These are phyloP conservation scores for Aurelia aurita DNA, from an alignment of 30 jellyfish, hydroid and myxozoan genomes.

Conservation along the genomic window DNA sequence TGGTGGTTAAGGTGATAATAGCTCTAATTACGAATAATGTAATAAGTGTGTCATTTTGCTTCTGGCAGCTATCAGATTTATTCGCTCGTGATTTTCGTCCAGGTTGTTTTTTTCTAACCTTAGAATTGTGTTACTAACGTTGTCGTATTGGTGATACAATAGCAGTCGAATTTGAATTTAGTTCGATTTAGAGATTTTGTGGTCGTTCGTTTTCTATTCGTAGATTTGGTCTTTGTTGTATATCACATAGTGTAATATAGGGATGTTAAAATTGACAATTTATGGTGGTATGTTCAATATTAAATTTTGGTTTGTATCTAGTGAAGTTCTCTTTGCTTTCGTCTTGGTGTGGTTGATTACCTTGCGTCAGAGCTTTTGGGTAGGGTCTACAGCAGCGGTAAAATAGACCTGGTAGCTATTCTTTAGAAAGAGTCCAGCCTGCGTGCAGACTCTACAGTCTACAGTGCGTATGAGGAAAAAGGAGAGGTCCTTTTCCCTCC, in stretches of 20 bases:
- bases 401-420: too few relatives aligned
- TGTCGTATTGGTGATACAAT: constrained; percentile 17
- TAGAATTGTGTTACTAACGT: constrained; percentile 44
- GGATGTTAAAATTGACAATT: constrained; percentile 29
- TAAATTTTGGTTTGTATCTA: constrained; percentile 29
- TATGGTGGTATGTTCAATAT: constrained; percentile 36
- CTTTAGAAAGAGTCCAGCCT: too few relatives aligned
- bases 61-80: neutral
- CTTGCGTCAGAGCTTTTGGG: too few relatives aligned
- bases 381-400: too few relatives aligned
- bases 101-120: neutral
- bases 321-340: neutral
- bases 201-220: constrained; percentile 44
- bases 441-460: too few relatives aligned
- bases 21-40: too few relatives aligned
- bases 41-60: too few relatives aligned
- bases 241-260: constrained; percentile 26
- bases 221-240: constrained; percentile 15
- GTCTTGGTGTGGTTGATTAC: too few relatives aligned
- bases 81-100: neutral
- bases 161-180: neutral
- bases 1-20: too few relatives aligned
- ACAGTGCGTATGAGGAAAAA: too few relatives aligned
- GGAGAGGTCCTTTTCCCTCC: too few relatives aligned
- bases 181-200: neutral